These are phyloP conservation scores for Drosophila demipolita DNA, from an alignment of 2,888 invertebrate species.

Conservation along the genomic window DNA sequence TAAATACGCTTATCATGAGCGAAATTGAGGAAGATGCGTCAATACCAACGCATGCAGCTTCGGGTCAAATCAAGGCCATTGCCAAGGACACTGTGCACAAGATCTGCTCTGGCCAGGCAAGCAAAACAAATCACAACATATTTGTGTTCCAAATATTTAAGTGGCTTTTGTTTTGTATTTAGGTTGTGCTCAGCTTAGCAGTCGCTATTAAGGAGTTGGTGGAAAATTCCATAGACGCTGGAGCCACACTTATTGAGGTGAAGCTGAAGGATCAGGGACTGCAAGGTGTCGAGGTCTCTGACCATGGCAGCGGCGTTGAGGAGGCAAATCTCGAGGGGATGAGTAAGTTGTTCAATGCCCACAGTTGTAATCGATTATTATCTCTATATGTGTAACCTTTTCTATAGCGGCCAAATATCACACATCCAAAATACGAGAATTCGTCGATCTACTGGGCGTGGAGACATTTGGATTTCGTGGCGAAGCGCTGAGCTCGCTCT, in stretches of 20 bases:
- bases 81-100: slow-evolving; percentile 91
- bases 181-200: slow-evolving; percentile 94
- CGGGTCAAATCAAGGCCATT: slow-evolving; percentile 88
- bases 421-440: slow-evolving; percentile 96
- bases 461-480: slow-evolving; percentile 98
- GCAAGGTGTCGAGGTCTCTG: slow-evolving; percentile 94
- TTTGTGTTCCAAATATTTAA: not conserved
- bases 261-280: slow-evolving; percentile 94
- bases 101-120: slow-evolving; percentile 96
- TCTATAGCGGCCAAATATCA: slow-evolving; percentile 94
- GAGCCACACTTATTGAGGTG: slow-evolving; percentile 94
- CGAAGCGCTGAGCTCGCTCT: slow-evolving; percentile 98
- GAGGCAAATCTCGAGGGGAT: slow-evolving; percentile 93
- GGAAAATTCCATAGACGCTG: slow-evolving; percentile 98
- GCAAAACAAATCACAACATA: slow-evolving; percentile 8
- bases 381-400: slow-evolving; percentile 48
- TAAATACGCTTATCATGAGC: slow-evolving; percentile 38
- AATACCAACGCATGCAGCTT: slow-evolving; percentile 78
- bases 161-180: not conserved
- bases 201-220: slow-evolving; percentile 98
- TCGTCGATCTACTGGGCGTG: slow-evolving; percentile 93
- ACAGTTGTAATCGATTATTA: not conserved
- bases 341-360: slow-evolving; percentile 87
- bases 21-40: slow-evolving; percentile 36
- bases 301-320: slow-evolving; percentile 96